A percentile compares a stretch with the other conserved stretches of the same genome.
These are phyloP conservation scores for Diachrysia chrysitis DNA, from an alignment of 2,888 invertebrate species.

Conservation along the genomic window DNA sequence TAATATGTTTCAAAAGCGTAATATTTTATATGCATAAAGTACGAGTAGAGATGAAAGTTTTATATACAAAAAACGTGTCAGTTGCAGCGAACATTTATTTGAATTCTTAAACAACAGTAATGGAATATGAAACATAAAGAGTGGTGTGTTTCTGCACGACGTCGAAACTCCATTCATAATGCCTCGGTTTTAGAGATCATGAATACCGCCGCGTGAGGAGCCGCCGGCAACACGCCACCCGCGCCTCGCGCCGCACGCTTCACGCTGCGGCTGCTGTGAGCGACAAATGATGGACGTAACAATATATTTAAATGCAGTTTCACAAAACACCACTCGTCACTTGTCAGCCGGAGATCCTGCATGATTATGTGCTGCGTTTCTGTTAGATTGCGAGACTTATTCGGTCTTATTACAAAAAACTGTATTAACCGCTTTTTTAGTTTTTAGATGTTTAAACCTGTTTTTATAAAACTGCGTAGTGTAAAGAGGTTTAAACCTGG, in stretches of 20 bases:
- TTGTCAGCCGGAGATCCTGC: not conserved
- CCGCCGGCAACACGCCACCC: not conserved
- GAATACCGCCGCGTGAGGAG: constrained; percentile 27
- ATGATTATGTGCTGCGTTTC: not conserved
- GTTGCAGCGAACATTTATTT: constrained; percentile 16
- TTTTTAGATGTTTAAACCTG: too few species aligned
- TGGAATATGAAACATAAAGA: constrained; percentile 15
- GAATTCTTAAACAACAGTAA: constrained; percentile 8
- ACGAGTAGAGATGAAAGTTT: not conserved
- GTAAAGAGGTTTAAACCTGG: too few species aligned
- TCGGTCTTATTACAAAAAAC: too few species aligned
- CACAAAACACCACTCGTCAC: not conserved
- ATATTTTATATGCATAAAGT: not conserved
- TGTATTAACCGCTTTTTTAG: too few species aligned
- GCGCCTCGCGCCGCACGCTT: too few species aligned
- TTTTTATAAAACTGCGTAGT: too few species aligned
- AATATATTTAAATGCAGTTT: not conserved
- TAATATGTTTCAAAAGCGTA: not conserved
- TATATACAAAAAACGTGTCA: constrained; percentile 7
- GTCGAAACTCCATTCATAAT: constrained; percentile 27
- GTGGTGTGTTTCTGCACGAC: constrained; percentile 12
- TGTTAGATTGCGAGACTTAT: not conserved
- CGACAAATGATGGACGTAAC: constrained; percentile 14
- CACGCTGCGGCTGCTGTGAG: constrained; percentile 5
- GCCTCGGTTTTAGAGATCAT: constrained; percentile 31